These are phyloP conservation scores for Neuroscelio doddi DNA, from an alignment of 2,888 invertebrate species.

Conservation along the genomic window DNA sequence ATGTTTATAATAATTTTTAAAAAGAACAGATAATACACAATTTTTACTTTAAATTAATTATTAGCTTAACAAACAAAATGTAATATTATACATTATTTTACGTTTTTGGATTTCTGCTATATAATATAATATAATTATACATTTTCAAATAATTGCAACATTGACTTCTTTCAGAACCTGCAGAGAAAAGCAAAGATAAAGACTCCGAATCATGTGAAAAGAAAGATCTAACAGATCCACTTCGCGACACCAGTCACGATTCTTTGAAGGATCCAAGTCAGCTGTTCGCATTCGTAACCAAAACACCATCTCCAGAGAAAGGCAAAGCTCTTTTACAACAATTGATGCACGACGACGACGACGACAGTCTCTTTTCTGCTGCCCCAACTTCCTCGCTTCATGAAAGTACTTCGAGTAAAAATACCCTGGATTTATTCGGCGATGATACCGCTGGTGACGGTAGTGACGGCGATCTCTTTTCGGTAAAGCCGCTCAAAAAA, in stretches of 20 bases:
- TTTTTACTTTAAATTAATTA: too few species aligned
- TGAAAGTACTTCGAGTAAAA: conserved; percentile 37
- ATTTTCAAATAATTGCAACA: too few species aligned
- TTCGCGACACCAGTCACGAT: conserved; percentile 62
- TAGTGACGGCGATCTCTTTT: conserved; percentile 61
- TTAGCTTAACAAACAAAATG: too few species aligned
- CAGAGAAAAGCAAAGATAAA: too few species aligned
- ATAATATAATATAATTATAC: too few species aligned
- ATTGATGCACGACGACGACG: conserved; percentile 58
- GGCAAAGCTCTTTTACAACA: conserved; percentile 54
- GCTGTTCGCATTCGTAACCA: conserved; percentile 68
- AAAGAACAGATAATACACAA: too few species aligned
- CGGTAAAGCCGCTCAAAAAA: conserved; percentile 55
- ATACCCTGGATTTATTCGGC: conserved; percentile 55
- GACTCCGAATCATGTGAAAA: not conserved
- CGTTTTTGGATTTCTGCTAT: too few species aligned
- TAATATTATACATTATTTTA: too few species aligned
- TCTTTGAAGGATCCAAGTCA: conserved; percentile 67
- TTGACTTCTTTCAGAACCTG: too few species aligned
- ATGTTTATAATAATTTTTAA: too few species aligned
- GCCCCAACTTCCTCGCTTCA: conserved; percentile 33
- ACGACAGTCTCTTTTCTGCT: conserved; percentile 63
- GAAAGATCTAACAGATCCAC: conserved; percentile 54
- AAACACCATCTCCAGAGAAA: conserved; percentile 69
- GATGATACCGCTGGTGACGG: conserved; percentile 58